phyloP scores from a whole-genome alignment of 2,113 vertebrate genomes.

The Glareola pratincola region DNA sequence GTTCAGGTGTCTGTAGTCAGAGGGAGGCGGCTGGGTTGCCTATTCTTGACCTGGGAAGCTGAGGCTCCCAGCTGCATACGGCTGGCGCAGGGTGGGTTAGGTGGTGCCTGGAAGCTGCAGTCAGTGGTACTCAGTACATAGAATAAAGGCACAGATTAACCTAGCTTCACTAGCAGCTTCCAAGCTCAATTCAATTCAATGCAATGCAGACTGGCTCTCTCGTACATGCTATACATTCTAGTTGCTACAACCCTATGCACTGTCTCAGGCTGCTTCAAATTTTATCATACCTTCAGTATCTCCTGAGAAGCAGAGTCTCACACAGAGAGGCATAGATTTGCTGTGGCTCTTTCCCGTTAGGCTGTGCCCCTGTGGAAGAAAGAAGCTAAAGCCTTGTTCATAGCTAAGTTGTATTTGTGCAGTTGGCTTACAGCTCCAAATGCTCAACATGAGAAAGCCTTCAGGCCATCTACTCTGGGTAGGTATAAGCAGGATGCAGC shows the following conservation, averaged over 20 bases:
- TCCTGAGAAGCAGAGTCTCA: neutral
- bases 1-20: neutral
- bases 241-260: fast-evolving
- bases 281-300: neutral
- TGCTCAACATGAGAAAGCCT: fast-evolving
- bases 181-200: neutral
- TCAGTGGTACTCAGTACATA: fast-evolving
- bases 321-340: neutral
- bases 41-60: neutral
- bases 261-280: neutral
- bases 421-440: neutral
- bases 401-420: neutral
- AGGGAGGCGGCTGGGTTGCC: neutral
- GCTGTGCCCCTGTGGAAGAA: neutral
- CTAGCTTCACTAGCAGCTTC: neutral
- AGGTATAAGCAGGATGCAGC: neutral
- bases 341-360: neutral
- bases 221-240: fast-evolving
- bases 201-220: neutral
- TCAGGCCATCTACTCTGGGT: neutral
- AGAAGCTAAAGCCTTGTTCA: neutral
- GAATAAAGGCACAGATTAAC: neutral
- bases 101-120: neutral
- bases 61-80: neutral
- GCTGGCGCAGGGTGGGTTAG: neutral